Evolutionary conservation across 2,113 vertebrate genomes (phyloP).

Genomic region (Potamarius usumacintae): DNA sequence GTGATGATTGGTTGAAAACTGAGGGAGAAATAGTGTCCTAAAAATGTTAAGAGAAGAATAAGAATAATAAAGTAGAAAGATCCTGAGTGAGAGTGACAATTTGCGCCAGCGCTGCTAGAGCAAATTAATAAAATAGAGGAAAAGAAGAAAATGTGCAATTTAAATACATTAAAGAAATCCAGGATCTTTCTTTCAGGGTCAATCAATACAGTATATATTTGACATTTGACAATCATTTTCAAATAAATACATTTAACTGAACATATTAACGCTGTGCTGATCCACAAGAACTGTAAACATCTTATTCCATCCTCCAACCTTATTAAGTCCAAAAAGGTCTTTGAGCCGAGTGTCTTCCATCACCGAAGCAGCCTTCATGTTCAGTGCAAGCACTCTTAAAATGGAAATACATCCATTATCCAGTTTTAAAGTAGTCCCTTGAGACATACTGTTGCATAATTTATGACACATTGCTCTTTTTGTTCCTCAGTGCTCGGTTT

Average conservation of each 20-base stretch:
- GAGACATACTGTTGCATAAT: too few relatives aligned
- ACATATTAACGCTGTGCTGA: slow-evolving; percentile 31
- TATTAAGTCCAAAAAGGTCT: neutral
- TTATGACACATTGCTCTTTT: too few relatives aligned
- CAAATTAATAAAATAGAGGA: neutral
- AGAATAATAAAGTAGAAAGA: too few relatives aligned
- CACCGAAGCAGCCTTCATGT: slow-evolving; percentile 15
- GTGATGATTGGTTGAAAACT: too few relatives aligned
- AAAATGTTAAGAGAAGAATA: too few relatives aligned
- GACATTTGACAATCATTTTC: neutral
- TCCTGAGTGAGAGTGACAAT: too few relatives aligned
- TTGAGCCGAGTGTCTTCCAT: slow-evolving; percentile 18
- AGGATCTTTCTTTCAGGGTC: neutral
- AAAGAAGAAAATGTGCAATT: neutral
- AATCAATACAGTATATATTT: slow-evolving; percentile 31
- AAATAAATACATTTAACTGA: slow-evolving; percentile 53
- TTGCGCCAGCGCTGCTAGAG: too few relatives aligned
- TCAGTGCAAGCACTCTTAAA: slow-evolving; percentile 26
- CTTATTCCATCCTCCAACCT: neutral
- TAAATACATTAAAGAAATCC: neutral
- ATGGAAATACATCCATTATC: slow-evolving; percentile 23
- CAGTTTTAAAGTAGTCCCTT: too few relatives aligned
- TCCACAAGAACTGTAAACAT: slow-evolving; percentile 44
- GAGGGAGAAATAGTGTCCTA: too few relatives aligned
- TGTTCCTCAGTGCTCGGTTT: too few relatives aligned